Percentiles rank a stretch among this genome's conserved stretches.
Conservation (phyloP, 2,113 vertebrate genomes). For the Gulo gulo region DNA sequence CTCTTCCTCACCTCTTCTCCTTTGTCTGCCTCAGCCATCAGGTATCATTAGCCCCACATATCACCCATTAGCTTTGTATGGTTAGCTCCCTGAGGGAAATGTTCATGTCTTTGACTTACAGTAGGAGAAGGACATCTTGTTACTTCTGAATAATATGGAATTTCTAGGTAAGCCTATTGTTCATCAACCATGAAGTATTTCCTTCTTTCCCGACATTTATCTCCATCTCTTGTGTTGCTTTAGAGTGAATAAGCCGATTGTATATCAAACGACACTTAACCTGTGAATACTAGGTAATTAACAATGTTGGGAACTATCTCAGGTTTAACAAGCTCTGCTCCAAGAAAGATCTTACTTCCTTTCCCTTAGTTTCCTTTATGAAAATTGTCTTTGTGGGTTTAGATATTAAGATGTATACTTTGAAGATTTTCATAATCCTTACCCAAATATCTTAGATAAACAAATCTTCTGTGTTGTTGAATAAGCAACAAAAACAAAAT, state of each 20-base stretch:
- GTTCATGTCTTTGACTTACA: background rate
- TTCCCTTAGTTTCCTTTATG: background rate
- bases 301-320: background rate
- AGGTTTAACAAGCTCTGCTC: background rate
- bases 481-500: background rate
- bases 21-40: background rate
- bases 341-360: background rate
- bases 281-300: background rate
- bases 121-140: background rate
- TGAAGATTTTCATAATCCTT: background rate
- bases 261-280: background rate
- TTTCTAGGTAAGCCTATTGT: background rate
- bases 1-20: background rate
- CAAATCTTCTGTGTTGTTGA: background rate
- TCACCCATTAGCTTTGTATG: background rate
- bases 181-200: background rate
- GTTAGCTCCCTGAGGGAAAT: background rate
- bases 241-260: background rate
- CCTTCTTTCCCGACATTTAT: background rate
- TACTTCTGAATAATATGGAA: background rate
- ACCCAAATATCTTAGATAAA: background rate
- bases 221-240: background rate
- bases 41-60: background rate
- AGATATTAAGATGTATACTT: background rate
- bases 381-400: background rate